These are phyloP conservation scores for Brachyopa scutellaris DNA, from an alignment of 2,888 invertebrate species.

Conservation along the genomic window DNA sequence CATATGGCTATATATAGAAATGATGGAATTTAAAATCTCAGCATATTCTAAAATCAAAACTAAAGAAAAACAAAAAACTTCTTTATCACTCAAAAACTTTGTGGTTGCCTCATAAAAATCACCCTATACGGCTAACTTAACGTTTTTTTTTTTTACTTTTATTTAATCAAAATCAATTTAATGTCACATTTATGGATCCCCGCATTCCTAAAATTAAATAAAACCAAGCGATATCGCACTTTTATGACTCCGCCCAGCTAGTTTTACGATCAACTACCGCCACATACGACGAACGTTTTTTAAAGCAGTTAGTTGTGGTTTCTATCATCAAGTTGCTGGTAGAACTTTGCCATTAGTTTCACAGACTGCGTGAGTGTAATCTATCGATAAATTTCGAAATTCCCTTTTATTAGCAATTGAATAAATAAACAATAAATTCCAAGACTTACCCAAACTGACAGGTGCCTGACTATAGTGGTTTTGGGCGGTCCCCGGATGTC, in stretches of 20 bases:
- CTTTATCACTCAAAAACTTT: no score
- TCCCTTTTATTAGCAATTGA: constrained; percentile 45
- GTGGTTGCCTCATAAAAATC: no score
- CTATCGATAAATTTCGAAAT: constrained; percentile 56
- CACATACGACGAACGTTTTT: neutral
- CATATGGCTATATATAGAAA: no score
- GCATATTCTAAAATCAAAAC: no score
- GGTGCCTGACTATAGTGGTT: constrained; percentile 51
- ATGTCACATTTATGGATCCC: no score
- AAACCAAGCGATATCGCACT: neutral
- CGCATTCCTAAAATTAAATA: no score
- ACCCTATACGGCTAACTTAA: no score
- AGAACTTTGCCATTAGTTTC: constrained; percentile 17
- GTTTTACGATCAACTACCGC: neutral
- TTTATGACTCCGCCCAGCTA: neutral
- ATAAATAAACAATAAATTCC: constrained; percentile 63
- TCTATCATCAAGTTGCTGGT: neutral
- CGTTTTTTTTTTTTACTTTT: no score
- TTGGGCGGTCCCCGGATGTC: no score
- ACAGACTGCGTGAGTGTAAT: neutral
- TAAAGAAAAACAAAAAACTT: no score
- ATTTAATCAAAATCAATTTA: no score
- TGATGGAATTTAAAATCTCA: no score
- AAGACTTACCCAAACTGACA: constrained; percentile 40
- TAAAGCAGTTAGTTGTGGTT: neutral